Percentiles rank a stretch among this genome's conserved stretches.
These are phyloP conservation scores for Hipposideros larvatus DNA, from an alignment of 2,797 vertebrate genomes.

Conservation along the genomic window DNA sequence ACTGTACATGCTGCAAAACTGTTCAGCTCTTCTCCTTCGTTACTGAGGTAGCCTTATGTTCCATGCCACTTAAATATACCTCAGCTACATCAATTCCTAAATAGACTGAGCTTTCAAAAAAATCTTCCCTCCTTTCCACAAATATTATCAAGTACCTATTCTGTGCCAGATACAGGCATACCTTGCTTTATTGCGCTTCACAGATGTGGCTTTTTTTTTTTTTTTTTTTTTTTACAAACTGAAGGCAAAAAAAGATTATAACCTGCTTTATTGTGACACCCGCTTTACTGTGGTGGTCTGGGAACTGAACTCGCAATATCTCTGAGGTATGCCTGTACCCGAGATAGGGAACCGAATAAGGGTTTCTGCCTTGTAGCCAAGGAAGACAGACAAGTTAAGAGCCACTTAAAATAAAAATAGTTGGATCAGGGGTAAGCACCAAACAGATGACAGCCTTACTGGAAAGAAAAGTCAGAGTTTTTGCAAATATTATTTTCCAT, in stretches of 20 bases:
- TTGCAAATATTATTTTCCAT: not conserved
- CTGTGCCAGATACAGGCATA: not conserved
- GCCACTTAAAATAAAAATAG: not conserved
- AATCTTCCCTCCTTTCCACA: not conserved
- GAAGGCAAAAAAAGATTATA: not conserved
- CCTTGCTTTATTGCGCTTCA: not conserved
- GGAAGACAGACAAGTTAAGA: not conserved
- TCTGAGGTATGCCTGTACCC: not conserved
- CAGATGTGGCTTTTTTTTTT: not conserved
- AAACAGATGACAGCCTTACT: not conserved
- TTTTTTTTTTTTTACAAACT: not conserved
- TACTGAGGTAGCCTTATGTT: not conserved
- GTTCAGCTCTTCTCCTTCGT: not conserved
- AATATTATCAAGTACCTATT: not conserved
- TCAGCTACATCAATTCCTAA: not conserved
- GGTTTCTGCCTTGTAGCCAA: not conserved
- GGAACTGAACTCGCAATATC: not conserved
- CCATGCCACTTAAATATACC: not conserved
- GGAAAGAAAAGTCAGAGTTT: not conserved
- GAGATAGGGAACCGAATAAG: not conserved
- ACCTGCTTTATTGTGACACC: not conserved
- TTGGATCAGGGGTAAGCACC: not conserved
- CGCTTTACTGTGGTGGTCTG: not conserved
- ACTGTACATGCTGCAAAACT: not conserved
- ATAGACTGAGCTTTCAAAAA: not conserved